These are phyloP conservation scores for Corvus cornix DNA, from an alignment of 2,113 vertebrate species.

Conservation along the genomic window DNA sequence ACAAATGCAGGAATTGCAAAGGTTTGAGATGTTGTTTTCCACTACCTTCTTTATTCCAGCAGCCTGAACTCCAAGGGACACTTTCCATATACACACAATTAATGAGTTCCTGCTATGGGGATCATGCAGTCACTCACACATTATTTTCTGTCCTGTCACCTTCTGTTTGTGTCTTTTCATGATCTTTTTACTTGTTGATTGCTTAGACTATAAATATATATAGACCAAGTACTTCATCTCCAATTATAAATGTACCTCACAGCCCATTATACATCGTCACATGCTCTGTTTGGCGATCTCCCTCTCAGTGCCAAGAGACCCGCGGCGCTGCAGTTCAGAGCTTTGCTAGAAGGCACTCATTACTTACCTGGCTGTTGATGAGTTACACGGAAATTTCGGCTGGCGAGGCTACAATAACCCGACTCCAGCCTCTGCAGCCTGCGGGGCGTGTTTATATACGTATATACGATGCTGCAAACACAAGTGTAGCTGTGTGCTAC, in stretches of 20 bases:
- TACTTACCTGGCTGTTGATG: not conserved
- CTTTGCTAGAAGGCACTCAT: not conserved
- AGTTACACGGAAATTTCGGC: not conserved
- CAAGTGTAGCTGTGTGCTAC: not conserved
- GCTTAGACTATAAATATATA: not conserved
- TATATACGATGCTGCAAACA: not conserved
- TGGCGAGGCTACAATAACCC: accelerated
- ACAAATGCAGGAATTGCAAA: not conserved
- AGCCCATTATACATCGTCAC: not conserved
- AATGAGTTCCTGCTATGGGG: not conserved
- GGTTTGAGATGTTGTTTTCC: not conserved
- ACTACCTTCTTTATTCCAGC: not conserved
- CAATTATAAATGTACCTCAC: not conserved
- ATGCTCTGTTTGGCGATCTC: not conserved
- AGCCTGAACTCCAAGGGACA: not conserved
- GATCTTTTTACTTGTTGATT: not conserved
- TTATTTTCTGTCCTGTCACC: not conserved
- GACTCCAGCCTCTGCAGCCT: not conserved
- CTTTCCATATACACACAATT: not conserved
- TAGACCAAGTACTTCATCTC: not conserved
- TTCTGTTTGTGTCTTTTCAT: not conserved
- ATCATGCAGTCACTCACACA: not conserved
- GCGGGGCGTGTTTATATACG: not conserved
- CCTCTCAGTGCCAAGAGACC: accelerated
- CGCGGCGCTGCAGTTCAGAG: not conserved